A percentile compares a stretch with the other conserved stretches of the same genome.
These are phyloP conservation scores for Trypoxylon attenuatum DNA, from an alignment of 2,888 invertebrate species.

Conservation along the genomic window DNA sequence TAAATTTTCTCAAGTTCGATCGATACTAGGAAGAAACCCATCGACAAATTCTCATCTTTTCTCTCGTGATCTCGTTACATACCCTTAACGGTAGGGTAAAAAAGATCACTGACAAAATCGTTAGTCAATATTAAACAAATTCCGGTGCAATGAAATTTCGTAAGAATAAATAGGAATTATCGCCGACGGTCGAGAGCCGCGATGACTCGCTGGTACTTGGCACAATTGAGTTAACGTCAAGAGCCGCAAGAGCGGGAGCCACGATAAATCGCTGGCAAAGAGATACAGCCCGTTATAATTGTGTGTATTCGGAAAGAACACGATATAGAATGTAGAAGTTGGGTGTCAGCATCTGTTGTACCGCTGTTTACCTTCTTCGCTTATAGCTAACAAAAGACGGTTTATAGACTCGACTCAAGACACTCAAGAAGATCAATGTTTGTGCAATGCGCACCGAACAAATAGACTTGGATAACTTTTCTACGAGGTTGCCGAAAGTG, in stretches of 20 bases:
- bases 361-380: constrained; percentile 49
- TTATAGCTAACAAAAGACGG: constrained; percentile 39
- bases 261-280: constrained; percentile 33
- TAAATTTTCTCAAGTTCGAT: too few relatives aligned
- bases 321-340: too few relatives aligned
- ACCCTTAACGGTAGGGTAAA: too few relatives aligned
- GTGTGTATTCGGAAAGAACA: constrained; percentile 1
- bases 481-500: not conserved
- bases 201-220: constrained; percentile 38
- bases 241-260: constrained; percentile 4
- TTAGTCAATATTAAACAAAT: too few relatives aligned
- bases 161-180: constrained; percentile 34
- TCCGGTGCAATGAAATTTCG: constrained; percentile 21
- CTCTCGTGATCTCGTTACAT: too few relatives aligned
- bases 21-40: too few relatives aligned
- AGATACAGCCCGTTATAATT: constrained; percentile 36
- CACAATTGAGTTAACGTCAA: constrained; percentile 41
- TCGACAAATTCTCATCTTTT: too few relatives aligned
- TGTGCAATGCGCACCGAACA: not conserved
- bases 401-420: constrained; percentile 26
- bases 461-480: constrained; percentile 32
- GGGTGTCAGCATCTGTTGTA: too few relatives aligned
- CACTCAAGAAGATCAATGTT: constrained; percentile 13
- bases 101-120: too few relatives aligned
- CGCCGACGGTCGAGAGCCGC: constrained; percentile 21